phyloP scores from a whole-genome alignment of 2,888 invertebrate species.

The Drosophila paracracens region DNA sequence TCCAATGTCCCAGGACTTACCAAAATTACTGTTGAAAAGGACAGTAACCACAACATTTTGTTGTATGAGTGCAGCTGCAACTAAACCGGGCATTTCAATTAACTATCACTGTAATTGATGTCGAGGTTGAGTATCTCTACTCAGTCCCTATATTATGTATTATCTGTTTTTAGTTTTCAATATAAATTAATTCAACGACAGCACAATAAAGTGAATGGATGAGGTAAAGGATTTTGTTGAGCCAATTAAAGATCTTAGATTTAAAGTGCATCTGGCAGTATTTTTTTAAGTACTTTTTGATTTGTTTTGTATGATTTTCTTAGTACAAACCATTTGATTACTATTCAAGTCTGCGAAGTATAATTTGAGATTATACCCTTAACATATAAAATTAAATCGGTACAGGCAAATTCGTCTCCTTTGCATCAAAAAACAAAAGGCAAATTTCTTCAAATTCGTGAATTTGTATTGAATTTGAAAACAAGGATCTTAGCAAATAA shows the following conservation, averaged over 20 bases:
- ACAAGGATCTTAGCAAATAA: background rate
- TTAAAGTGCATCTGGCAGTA: background rate
- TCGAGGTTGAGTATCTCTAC: slow-evolving; percentile 9
- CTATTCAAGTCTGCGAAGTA: background rate
- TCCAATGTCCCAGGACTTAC: slow-evolving; percentile 5
- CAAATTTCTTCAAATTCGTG: background rate
- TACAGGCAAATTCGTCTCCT: background rate
- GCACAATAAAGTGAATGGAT: slow-evolving; percentile 1
- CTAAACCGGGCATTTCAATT: slow-evolving; percentile 7
- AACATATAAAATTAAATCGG: background rate
- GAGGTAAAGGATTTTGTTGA: background rate
- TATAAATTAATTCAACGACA: background rate
- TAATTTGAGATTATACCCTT: background rate
- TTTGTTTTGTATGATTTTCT: background rate
- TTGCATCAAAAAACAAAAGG: background rate
- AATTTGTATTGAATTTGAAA: background rate
- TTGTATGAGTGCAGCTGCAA: slow-evolving; percentile 17
- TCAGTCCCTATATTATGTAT: background rate
- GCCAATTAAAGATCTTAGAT: background rate
- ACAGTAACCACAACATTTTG: slow-evolving; percentile 13
- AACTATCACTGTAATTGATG: slow-evolving; percentile 10
- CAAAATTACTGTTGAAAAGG: slow-evolving; percentile 9
- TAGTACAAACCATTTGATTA: background rate
- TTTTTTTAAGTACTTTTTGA: background rate
- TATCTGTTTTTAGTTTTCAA: background rate